Evolutionary conservation across 2,888 invertebrate genomes (phyloP).

Genomic region (Meiosimyza decipiens): DNA sequence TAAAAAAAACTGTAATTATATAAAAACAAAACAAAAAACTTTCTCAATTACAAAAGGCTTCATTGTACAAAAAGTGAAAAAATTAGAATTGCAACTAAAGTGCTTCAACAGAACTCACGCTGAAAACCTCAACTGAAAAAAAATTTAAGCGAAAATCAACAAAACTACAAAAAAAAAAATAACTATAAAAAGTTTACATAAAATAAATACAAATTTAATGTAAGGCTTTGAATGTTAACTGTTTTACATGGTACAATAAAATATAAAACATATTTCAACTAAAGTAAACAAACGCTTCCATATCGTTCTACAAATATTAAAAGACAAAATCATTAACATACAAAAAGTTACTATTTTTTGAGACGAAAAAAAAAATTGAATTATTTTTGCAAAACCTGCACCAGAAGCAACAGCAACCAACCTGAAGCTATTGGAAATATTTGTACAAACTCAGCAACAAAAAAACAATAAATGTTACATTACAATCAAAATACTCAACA

Average conservation of each 20-base stretch:
- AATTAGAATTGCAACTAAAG: slow-evolving; percentile 42
- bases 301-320: slow-evolving; percentile 36
- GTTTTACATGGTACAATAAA: neutral
- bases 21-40: slow-evolving; percentile 15
- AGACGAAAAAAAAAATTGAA: slow-evolving; percentile 4
- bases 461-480: slow-evolving; percentile 47
- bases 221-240: slow-evolving; percentile 13
- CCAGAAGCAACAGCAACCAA: neutral
- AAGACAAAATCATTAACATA: slow-evolving; percentile 24
- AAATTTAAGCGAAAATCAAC: slow-evolving; percentile 24
- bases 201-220: neutral
- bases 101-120: slow-evolving; percentile 39
- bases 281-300: slow-evolving; percentile 35
- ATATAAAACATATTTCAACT: neutral
- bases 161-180: slow-evolving; percentile 31
- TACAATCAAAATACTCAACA: slow-evolving; percentile 49
- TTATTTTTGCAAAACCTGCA: slow-evolving; percentile 2
- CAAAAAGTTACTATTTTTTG: slow-evolving; percentile 45
- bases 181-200: slow-evolving; percentile 16
- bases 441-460: slow-evolving; percentile 12
- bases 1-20: slow-evolving; percentile 10
- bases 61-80: slow-evolving; percentile 31
- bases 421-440: neutral
- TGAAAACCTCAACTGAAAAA: neutral
- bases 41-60: slow-evolving; percentile 7